Evolutionary conservation across 2,888 invertebrate genomes (phyloP), one percentile per base, ranked within the genome.

Genomic region (Leucozona laternaria): DNA sequence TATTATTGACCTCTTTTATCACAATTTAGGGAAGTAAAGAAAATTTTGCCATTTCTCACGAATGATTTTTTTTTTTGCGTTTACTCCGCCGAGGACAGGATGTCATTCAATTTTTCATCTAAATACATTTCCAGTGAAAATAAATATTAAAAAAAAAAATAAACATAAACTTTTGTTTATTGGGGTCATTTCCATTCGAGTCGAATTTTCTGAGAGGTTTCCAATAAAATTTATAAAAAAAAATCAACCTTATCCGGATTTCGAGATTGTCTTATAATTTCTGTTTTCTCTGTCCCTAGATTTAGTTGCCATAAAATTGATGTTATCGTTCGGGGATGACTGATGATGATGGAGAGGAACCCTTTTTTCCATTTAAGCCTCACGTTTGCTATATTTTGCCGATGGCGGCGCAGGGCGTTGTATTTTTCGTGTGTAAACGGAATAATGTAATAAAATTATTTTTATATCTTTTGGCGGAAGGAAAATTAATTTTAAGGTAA

Each of bases 81-180:
- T 53, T n/a, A n/a, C n/a, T 25, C 50, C 71, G 72, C 40, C 11
- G 50, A 66, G 72, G 55, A 20, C 50, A 58, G 58, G 45, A 60
- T 62, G 70, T 45, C 75, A 68, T 72, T 80, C 76, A 80, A 80
- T 80, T 85, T 80, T 77, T 85, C 76, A 76, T 80, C 58, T 80
- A 76, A 85, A 72, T 85, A 77, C 58, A 60, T 79, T 80, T 72
- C 48, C 58, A 43, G 31, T 0, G 43, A 8, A 31, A 31, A 31
- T 31, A 31, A 31, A 31, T 28, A 22, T 8, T 1, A 58, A 20
- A 13, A 66, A 7, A 34, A 4, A 66, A 53, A 37, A 20, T 15
- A 62, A 66, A 66, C 20, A 48, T 31, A 31, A 64, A 28, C 28
- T 45, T 64, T 25, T 45, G 25, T 45, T 43, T 43, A 64, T 60